These are phyloP conservation scores for Drosophila saltans DNA, from an alignment of 1,140 invertebrate species.

Conservation along the genomic window DNA sequence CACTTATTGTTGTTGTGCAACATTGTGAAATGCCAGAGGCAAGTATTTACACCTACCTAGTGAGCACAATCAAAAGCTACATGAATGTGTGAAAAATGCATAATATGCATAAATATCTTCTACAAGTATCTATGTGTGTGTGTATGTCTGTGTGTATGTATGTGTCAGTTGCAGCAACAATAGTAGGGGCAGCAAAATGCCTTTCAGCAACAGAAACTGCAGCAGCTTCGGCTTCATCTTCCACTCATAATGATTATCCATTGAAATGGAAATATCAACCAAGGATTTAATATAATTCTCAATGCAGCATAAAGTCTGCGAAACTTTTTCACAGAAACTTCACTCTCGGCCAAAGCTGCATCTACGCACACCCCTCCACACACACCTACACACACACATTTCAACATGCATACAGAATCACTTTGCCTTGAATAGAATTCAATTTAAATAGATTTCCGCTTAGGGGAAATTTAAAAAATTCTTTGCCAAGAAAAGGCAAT, in stretches of 20 bases:
- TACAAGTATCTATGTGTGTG: conserved; percentile 26
- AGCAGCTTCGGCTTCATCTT: conserved; percentile 48
- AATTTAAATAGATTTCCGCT: conserved; percentile 82
- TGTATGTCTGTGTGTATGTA: conserved; percentile 25
- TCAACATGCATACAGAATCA: conserved; percentile 35
- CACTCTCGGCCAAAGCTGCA: conserved; percentile 17
- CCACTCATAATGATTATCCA: conserved; percentile 82
- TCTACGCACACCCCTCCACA: background rate
- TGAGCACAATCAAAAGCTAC: conserved; percentile 71
- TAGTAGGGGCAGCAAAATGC: conserved; percentile 46
- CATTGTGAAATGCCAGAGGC: conserved; percentile 71
- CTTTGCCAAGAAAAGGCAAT: conserved; percentile 60
- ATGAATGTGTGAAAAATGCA: conserved; percentile 77
- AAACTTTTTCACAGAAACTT: conserved; percentile 62
- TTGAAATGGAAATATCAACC: conserved; percentile 79
- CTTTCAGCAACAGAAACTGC: conserved; percentile 42
- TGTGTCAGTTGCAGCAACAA: conserved; percentile 63
- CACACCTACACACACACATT: conserved; percentile 21
- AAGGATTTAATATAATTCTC: conserved; percentile 81
- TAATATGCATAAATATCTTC: conserved; percentile 64
- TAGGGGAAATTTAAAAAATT: conserved; percentile 78
- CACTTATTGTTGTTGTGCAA: conserved; percentile 52
- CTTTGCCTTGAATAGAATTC: conserved; percentile 75
- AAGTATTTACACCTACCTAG: conserved; percentile 76
- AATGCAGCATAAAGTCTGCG: conserved; percentile 63